Percentiles rank a stretch among this genome's conserved stretches.
Evolutionary conservation across 1,140 invertebrate genomes (phyloP).

Genomic region (Aphaenogaster rudis): DNA sequence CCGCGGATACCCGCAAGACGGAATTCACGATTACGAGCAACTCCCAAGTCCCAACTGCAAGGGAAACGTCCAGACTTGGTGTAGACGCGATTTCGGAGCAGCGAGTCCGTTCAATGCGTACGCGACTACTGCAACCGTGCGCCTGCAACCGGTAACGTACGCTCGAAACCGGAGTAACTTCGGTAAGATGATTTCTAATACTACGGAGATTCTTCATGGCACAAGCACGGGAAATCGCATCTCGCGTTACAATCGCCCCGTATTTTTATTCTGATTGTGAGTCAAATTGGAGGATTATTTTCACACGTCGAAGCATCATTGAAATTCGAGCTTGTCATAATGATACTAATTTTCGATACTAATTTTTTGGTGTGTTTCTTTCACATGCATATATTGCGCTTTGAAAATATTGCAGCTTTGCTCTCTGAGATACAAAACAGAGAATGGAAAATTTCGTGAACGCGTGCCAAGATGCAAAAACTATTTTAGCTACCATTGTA

Average conservation of each 20-base stretch:
- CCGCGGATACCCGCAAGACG: no score
- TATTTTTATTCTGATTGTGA: neutral
- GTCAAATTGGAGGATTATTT: neutral
- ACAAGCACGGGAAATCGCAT: neutral
- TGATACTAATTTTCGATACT: neutral
- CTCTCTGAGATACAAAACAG: neutral
- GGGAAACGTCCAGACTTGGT: neutral
- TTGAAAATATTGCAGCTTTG: neutral
- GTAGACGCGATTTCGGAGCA: neutral
- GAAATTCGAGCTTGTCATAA: slow-evolving; percentile 1
- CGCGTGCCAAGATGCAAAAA: neutral
- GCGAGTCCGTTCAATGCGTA: neutral
- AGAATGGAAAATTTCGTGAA: slow-evolving; percentile 9
- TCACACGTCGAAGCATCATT: neutral
- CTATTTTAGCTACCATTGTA: neutral
- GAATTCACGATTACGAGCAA: neutral
- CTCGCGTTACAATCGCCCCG: neutral
- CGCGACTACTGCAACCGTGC: neutral
- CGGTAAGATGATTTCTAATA: neutral
- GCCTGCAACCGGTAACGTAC: neutral
- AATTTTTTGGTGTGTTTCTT: neutral
- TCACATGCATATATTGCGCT: neutral
- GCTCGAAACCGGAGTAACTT: neutral
- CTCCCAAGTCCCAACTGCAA: neutral
- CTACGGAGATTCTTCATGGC: neutral